Evolutionary conservation across 1,140 invertebrate genomes (phyloP).

Genomic region (Contarinia nasturtii): DNA sequence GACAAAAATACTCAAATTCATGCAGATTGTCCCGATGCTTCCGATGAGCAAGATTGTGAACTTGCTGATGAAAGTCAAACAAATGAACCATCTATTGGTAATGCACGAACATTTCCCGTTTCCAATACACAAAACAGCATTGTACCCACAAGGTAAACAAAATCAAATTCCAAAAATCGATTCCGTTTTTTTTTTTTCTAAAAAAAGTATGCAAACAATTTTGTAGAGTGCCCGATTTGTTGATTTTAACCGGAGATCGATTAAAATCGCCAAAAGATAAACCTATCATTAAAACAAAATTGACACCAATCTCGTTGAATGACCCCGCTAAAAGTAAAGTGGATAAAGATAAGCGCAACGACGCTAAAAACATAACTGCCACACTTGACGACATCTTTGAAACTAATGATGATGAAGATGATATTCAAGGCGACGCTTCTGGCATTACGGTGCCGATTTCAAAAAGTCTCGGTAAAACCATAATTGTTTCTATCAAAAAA

Average conservation of each 20-base stretch:
- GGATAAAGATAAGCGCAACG: neutral
- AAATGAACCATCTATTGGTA: slow-evolving; percentile 11
- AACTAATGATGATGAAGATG: slow-evolving; percentile 13
- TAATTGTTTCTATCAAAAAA: neutral
- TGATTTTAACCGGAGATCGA: neutral
- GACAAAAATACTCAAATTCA: no score
- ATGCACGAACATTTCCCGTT: slow-evolving; percentile 17
- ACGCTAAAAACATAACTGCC: neutral
- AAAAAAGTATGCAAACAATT: no score
- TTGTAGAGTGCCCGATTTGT: no score
- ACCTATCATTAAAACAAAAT: no score
- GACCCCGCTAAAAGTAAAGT: neutral
- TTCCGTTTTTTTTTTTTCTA: no score
- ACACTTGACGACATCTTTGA: slow-evolving; percentile 8
- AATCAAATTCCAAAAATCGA: no score
- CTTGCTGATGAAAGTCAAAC: slow-evolving; percentile 10
- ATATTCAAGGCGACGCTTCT: slow-evolving; percentile 7
- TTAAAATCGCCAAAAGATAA: neutral
- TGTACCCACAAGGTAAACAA: neutral
- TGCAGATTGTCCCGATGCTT: slow-evolving; percentile 54
- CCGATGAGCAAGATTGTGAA: slow-evolving; percentile 48
- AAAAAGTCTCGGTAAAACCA: slow-evolving; percentile 1
- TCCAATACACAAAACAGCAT: slow-evolving; percentile 15
- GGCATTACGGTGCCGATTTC: neutral
- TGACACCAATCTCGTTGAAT: no score